phyloP scores from a whole-genome alignment of 2,797 vertebrate genomes.

The Gobionotothen gibberifrons region DNA sequence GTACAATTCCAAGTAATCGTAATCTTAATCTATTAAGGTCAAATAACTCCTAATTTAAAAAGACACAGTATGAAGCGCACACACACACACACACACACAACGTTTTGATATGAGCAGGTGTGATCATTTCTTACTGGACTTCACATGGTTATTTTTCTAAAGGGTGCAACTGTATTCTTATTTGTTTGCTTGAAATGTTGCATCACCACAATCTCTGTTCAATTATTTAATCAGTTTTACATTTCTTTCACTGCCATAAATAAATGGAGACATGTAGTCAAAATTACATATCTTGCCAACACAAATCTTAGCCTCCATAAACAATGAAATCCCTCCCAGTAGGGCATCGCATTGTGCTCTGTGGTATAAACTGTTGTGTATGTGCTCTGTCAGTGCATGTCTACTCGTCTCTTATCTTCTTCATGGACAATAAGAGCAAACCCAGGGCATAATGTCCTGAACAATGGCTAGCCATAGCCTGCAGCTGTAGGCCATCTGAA shows the following conservation, averaged over 20 bases:
- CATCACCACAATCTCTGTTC: not conserved
- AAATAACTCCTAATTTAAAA: not conserved
- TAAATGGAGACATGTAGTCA: not conserved
- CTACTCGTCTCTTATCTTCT: slow-evolving; percentile 27
- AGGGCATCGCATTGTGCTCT: not conserved
- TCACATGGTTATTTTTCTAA: not conserved
- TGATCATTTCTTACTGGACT: not conserved
- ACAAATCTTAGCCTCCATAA: not conserved
- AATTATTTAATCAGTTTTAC: not conserved
- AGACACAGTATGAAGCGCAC: not conserved
- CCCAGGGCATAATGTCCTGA: slow-evolving; percentile 10
- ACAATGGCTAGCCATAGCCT: slow-evolving; percentile 58
- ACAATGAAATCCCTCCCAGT: not conserved
- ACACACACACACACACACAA: not conserved
- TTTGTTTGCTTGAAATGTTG: not conserved
- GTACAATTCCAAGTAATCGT: not conserved
- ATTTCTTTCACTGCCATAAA: not conserved
- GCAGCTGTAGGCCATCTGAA: slow-evolving; percentile 73
- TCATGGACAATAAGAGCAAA: slow-evolving; percentile 44
- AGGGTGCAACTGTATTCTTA: not conserved
- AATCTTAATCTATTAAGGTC: not conserved
- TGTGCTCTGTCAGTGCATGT: slow-evolving; percentile 11
- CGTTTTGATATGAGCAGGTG: not conserved
- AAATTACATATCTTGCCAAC: not conserved
- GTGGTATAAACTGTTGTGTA: not conserved